A percentile compares a stretch with the other conserved stretches of the same genome.
Conservation (phyloP, 1,140 invertebrate species). For the Drosophila nasuta region DNA sequence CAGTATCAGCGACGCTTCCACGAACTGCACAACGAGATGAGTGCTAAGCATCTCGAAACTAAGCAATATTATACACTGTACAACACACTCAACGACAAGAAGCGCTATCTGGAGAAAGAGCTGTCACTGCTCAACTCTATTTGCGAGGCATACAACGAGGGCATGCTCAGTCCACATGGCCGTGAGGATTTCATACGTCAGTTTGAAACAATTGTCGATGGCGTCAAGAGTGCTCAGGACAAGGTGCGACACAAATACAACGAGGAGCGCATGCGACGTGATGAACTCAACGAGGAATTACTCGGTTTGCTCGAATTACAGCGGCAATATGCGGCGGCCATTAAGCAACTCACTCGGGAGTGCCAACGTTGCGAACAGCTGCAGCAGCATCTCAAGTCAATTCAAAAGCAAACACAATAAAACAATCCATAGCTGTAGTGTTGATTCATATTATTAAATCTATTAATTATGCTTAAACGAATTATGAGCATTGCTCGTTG, state of each 20-base stretch:
- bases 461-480: slow-evolving; percentile 1
- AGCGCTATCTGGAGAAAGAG: slow-evolving; percentile 96
- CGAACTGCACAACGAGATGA: slow-evolving; percentile 98
- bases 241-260: slow-evolving; percentile 89
- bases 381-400: slow-evolving; percentile 81
- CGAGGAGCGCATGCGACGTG: slow-evolving; percentile 90
- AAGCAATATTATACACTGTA: slow-evolving; percentile 98
- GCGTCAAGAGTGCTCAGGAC: slow-evolving; percentile 91
- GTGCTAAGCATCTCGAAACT: slow-evolving; percentile 97
- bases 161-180: slow-evolving; percentile 88
- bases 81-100: slow-evolving; percentile 97
- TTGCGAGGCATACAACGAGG: slow-evolving; percentile 95
- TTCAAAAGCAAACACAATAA: slow-evolving; percentile 47
- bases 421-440: slow-evolving; percentile 24
- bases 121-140: slow-evolving; percentile 96
- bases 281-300: slow-evolving; percentile 90
- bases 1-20: slow-evolving; percentile 98
- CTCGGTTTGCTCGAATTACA: slow-evolving; percentile 92
- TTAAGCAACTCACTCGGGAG: slow-evolving; percentile 92
- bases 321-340: slow-evolving; percentile 92
- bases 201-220: slow-evolving; percentile 94
- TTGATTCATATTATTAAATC: slow-evolving; percentile 1
- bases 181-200: slow-evolving; percentile 95
- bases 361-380: slow-evolving; percentile 89
- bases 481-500: background rate